Evolutionary conservation across 2,888 invertebrate genomes (phyloP).

Genomic region (Drosophila monieri): DNA sequence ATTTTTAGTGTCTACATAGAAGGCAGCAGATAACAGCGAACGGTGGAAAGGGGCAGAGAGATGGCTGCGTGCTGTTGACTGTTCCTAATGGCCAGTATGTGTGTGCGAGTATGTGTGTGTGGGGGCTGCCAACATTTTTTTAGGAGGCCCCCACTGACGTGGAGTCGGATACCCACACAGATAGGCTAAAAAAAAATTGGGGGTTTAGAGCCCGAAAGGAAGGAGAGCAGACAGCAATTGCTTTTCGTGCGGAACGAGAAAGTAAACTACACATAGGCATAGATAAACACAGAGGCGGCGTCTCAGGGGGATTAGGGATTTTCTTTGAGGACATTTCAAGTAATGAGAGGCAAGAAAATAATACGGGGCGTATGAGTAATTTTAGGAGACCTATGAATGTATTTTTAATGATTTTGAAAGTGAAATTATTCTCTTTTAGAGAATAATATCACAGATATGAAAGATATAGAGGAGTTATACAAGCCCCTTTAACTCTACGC

Average conservation of each 20-base stretch:
- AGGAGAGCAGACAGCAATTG: constrained; percentile 43
- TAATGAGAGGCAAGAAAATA: too few relatives aligned
- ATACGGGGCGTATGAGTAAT: too few relatives aligned
- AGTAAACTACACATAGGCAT: constrained; percentile 57
- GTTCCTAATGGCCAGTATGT: constrained; percentile 55
- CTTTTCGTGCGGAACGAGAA: constrained; percentile 27
- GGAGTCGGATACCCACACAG: constrained; percentile 26
- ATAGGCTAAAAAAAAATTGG: background rate
- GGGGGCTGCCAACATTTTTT: constrained; percentile 37
- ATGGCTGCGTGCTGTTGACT: constrained; percentile 69
- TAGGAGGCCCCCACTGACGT: constrained; percentile 50
- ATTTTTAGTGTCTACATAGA: constrained; percentile 77
- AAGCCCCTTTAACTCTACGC: too few relatives aligned
- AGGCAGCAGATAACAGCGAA: constrained; percentile 63
- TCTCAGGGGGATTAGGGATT: background rate
- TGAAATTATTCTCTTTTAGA: too few relatives aligned
- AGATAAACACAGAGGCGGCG: constrained; percentile 62
- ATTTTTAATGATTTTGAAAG: too few relatives aligned
- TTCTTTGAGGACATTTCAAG: background rate
- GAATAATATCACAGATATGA: too few relatives aligned
- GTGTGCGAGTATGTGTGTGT: constrained; percentile 31
- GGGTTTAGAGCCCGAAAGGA: constrained; percentile 8
- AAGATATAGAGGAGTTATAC: too few relatives aligned
- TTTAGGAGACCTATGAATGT: too few relatives aligned
- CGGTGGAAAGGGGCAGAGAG: constrained; percentile 20